Evolutionary conservation across 2,888 invertebrate species (phyloP).

Genomic region (Automeris io): DNA sequence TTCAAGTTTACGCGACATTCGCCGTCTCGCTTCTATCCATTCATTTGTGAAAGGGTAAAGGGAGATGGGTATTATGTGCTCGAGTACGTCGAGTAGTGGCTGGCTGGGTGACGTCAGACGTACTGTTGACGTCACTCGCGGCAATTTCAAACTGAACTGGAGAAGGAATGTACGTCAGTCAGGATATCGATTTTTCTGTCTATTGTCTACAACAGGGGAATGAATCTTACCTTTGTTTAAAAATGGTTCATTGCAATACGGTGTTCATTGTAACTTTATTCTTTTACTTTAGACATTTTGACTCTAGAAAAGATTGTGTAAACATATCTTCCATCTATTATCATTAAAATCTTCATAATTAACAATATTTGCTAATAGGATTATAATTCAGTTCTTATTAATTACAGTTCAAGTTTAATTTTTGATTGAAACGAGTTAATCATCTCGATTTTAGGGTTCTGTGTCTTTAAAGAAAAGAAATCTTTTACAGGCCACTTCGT

Average conservation of each 20-base stretch:
- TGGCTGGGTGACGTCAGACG: constrained; percentile 52
- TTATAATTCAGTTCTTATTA: no score
- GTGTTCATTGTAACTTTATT: background rate
- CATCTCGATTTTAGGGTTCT: no score
- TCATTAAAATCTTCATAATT: no score
- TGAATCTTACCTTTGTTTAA: background rate
- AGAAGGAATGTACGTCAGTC: constrained; percentile 50
- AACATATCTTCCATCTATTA: no score
- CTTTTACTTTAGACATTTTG: no score
- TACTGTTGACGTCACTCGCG: constrained; percentile 68
- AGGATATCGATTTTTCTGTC: constrained; percentile 52
- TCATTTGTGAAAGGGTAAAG: constrained; percentile 38
- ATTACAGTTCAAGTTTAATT: no score
- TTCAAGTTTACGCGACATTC: constrained; percentile 58
- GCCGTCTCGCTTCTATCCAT: constrained; percentile 44
- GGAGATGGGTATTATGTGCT: constrained; percentile 32
- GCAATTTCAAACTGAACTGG: constrained; percentile 66
- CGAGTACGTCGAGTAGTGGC: constrained; percentile 34
- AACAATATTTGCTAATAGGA: no score
- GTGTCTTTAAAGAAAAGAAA: no score
- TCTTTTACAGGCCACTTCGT: no score
- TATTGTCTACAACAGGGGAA: constrained; percentile 9
- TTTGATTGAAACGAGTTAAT: no score
- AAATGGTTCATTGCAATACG: background rate
- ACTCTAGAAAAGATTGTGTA: no score